Conservation (phyloP, 2,113 vertebrate species). For the Mobula hypostoma region DNA sequence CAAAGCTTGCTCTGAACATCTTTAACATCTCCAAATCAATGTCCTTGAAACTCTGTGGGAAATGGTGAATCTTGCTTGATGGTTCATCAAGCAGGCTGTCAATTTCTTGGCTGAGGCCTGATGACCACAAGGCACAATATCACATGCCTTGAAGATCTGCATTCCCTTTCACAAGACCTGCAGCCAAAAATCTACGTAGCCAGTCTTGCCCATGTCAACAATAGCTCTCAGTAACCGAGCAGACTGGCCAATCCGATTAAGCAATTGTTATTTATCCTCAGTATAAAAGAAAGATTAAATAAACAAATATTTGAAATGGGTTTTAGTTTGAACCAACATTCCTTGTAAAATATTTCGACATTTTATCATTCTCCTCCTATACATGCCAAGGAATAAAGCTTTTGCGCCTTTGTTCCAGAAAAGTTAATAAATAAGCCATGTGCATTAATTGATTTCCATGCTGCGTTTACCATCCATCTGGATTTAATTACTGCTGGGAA, state of each 20-base stretch:
- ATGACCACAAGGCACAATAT: neutral
- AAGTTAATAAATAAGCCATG: constrained; percentile 34
- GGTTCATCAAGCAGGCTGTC: too few species aligned
- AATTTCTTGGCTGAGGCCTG: too few species aligned
- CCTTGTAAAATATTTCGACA: neutral
- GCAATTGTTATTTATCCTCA: neutral
- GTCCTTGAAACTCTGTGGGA: too few species aligned
- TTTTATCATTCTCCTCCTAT: constrained; percentile 29
- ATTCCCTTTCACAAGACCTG: neutral
- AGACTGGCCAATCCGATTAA: constrained; percentile 11
- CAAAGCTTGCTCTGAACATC: too few species aligned
- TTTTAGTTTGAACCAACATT: constrained; percentile 23
- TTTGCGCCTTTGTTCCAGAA: constrained; percentile 20
- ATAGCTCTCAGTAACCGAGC: neutral
- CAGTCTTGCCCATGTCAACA: neutral
- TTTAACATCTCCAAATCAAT: too few species aligned
- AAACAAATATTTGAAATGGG: constrained; percentile 6
- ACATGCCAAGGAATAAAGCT: constrained; percentile 26
- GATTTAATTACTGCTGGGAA: constrained; percentile 1
- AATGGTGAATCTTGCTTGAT: too few species aligned
- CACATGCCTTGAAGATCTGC: neutral
- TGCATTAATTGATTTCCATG: constrained; percentile 34
- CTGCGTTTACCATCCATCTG: constrained; percentile 34
- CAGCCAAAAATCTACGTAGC: neutral
- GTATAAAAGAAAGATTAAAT: constrained; percentile 27